Base-by-base conservation (phyloP, 2,888 invertebrate species). In the Idaea biselata region DNA sequence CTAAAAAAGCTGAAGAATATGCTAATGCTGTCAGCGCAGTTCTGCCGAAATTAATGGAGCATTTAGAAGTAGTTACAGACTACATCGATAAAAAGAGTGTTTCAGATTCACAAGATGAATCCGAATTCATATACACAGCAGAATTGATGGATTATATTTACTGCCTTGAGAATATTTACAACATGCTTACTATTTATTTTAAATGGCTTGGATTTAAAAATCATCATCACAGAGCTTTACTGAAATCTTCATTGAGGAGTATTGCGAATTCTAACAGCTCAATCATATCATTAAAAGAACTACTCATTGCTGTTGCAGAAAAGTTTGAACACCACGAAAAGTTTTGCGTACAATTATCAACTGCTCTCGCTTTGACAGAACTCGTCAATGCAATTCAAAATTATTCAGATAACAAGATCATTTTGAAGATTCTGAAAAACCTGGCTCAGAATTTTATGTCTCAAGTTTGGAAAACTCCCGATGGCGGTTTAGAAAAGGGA, bases 401-500 rank as follows among this genome's bases (percentile, higher is more conserved):
- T 33, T 86, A 91, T 69, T 85, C 87, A 32, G 86, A 91, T 18
- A 89, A 81, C 68, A 81, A 79, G 55, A 82, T 84, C 11, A 71
- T 92, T 18, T 76, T 87, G 17, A 91, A 89, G 67, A 91, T 93
- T 72, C 80, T 94, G 61, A 84, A 81, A 75, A 82, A 88, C 63
- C 74, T 92, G 72, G 83, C 90, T 17, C 79, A 83, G 58, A 82
- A 75, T 55, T 89, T 96, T 71, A 87, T 97, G 69, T 93, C 91
- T 53, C 93, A 94, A 62, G 94, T 94, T 68, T 97, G 97, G 97
- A 94, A 94, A 73, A 93, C 94, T 66, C 81, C 89, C 55, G 94
- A 94, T 71, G 95, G 96, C 2, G 77, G 87, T 65, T 80, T 91
- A 61, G 95, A 96, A 76, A 95, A 94, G 68, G 96, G 96, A 16